phyloP scores from a whole-genome alignment of 1,140 invertebrate species.

The Trichogramma pretiosum region DNA sequence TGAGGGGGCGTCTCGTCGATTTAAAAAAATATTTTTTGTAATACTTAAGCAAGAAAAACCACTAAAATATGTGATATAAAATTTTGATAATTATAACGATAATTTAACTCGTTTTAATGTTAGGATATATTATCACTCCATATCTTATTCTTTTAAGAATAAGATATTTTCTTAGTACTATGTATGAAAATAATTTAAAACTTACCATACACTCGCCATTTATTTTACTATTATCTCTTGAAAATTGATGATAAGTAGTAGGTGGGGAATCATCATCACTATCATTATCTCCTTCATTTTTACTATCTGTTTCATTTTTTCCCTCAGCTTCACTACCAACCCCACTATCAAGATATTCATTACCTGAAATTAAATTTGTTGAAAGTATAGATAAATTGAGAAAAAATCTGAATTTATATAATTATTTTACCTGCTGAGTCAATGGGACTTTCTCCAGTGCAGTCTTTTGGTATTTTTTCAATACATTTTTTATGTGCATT shows the following conservation, averaged over 20 bases:
- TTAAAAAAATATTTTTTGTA: too few species aligned
- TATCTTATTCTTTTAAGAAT: too few species aligned
- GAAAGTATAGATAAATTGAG: conserved; percentile 49
- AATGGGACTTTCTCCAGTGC: conserved; percentile 70
- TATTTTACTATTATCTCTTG: conserved; percentile 29
- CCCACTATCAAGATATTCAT: conserved; percentile 59
- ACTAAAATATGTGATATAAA: too few species aligned
- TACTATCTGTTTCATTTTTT: conserved; percentile 51
- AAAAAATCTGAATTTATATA: conserved; percentile 5
- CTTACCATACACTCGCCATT: conserved; percentile 34
- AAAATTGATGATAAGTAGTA: conserved; percentile 22
- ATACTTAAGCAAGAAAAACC: too few species aligned
- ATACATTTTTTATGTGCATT: conserved; percentile 97
- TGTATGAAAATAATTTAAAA: conserved; percentile 15
- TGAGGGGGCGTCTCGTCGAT: too few species aligned
- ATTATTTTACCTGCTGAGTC: conserved; percentile 43
- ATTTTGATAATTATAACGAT: too few species aligned
- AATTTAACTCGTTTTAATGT: too few species aligned
- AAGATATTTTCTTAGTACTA: too few species aligned
- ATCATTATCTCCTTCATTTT: conserved; percentile 54
- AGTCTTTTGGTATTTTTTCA: conserved; percentile 90
- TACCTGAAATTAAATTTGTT: conserved; percentile 29
- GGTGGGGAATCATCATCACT: conserved; percentile 55
- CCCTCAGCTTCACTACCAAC: conserved; percentile 56
- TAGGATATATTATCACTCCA: too few species aligned